These are phyloP conservation scores for Struthidea cinerea DNA, from an alignment of 2,113 vertebrate species.

Conservation along the genomic window DNA sequence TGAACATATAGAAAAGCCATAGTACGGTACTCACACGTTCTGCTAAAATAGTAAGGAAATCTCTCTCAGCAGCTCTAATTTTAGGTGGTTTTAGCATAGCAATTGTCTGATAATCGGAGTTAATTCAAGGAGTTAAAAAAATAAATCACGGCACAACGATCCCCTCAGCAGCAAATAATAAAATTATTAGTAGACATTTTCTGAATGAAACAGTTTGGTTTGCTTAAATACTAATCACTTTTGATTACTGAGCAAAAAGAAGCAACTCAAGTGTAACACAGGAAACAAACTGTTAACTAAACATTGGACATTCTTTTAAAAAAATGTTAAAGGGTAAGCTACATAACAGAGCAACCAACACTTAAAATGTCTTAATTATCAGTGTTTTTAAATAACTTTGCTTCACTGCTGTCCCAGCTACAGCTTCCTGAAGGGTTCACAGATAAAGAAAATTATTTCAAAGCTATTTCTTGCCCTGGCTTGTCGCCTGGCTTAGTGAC, in stretches of 20 bases:
- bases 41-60: neutral
- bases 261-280: neutral
- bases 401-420: neutral
- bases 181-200: neutral
- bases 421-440: neutral
- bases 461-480: neutral
- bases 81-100: rapidly evolving
- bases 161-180: neutral
- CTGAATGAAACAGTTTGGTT: neutral
- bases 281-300: neutral
- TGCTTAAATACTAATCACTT: neutral
- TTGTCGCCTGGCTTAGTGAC: neutral
- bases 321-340: neutral
- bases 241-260: neutral
- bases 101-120: neutral
- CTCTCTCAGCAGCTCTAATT: neutral
- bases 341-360: neutral
- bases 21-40: neutral
- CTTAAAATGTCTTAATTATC: neutral
- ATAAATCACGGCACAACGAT: neutral
- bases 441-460: neutral
- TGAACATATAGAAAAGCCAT: rapidly evolving
- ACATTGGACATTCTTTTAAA: neutral
- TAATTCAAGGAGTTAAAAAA: neutral
- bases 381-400: neutral